phyloP scores from a whole-genome alignment of 2,113 vertebrate species.

The Spermophilus dauricus region DNA sequence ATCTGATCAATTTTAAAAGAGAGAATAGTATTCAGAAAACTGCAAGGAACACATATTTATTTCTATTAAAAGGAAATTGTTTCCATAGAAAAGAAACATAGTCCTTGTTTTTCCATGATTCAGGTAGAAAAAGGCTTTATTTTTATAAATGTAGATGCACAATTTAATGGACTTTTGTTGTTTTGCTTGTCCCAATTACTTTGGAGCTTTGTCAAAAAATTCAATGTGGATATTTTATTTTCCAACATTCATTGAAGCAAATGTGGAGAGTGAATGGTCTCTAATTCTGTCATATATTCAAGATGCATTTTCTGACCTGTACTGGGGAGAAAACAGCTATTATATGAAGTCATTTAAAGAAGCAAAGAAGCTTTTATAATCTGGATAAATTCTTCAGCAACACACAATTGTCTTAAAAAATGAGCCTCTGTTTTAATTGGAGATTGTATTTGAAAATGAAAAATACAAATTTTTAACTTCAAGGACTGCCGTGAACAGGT shows the following conservation, averaged over 20 bases:
- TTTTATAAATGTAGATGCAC: background rate
- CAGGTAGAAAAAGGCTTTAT: background rate
- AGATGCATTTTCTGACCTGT: constrained; percentile 18
- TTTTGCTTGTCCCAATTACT: constrained; percentile 6
- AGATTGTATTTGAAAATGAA: constrained; percentile 56
- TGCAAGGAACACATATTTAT: background rate
- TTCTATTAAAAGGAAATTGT: background rate
- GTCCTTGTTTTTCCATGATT: background rate
- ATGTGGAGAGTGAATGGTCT: constrained; percentile 29
- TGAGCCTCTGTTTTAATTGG: constrained; percentile 47
- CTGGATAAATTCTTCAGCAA: constrained; percentile 4
- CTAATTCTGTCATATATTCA: constrained; percentile 32
- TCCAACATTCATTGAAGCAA: constrained; percentile 52
- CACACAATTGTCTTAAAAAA: constrained; percentile 23
- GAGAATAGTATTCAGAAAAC: background rate
- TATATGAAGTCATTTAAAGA: constrained; percentile 34
- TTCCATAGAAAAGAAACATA: constrained; percentile 45
- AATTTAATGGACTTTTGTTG: background rate
- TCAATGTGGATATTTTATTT: constrained; percentile 50
- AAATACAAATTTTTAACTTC: constrained; percentile 7
- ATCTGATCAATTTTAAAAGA: constrained; percentile 5
- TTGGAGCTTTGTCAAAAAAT: constrained; percentile 12
- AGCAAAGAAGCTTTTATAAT: constrained; percentile 39
- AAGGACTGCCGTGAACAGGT: background rate
- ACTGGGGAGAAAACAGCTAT: background rate